Evolutionary conservation across 1,140 invertebrate genomes (phyloP), one percentile per base, ranked within the genome.

Genomic region (Brachionus rubens): DNA sequence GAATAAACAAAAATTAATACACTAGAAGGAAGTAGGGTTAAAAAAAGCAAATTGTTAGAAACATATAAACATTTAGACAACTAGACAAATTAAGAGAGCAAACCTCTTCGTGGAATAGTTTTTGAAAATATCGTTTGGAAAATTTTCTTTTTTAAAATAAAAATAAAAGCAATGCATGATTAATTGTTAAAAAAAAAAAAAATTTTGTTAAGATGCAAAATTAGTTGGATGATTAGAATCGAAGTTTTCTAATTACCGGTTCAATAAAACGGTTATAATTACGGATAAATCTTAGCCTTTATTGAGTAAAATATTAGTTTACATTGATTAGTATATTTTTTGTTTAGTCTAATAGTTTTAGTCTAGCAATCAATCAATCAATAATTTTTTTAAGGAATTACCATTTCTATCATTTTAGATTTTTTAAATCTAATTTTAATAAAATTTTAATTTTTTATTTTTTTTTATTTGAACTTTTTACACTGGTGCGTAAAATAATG

Each of bases 181-280:
- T 28, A 36, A 36, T 14, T 59, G 54, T 33, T 59, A 36, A 19
- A 46, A 43, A 21, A 40, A 24, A 65, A 43, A 65, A 65, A 28
- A 12, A 46, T 46, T 7, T 5, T 5, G n/a, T 46, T 46, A 46
- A 3, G 5, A 7, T 46, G 5, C 5, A 46, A 46, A 46, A 36
- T 5, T 36, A 36, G 3, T 36, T 36, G 14, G 14, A 43, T n/a
- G 24, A 24, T 24, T 3, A 36, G 24, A 24, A 9, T 2, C 43
- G 41, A 54, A 28, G 10, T 26, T 43, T 16, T 24, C 43, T 9
- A 21, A 65, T 65, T 65, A 65, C 59, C 59, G 59, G 59, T 43
- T 65, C 59, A 43, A 65, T 65, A 26, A 65, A 65, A 65, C 59
- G 36, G 26, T 65, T 65, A 43, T 65, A 65, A 65, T 24, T 36